phyloP scores from a whole-genome alignment of 92 coral and sea anemone genomes.

The Parazoanthus swiftii region DNA sequence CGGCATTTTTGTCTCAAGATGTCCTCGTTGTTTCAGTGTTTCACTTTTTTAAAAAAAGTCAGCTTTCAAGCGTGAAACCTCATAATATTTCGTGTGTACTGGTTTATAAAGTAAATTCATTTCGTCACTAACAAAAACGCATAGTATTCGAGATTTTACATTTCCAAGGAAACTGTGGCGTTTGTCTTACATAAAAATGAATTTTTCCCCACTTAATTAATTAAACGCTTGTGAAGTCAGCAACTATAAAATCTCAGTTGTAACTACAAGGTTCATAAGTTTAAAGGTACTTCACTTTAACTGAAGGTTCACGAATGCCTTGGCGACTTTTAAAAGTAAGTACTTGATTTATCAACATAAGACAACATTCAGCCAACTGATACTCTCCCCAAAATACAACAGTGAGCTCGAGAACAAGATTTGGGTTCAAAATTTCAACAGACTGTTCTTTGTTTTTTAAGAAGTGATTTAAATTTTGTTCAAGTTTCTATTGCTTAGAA shows the following conservation, averaged over 20 bases:
- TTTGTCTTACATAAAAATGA: not conserved
- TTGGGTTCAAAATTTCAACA: not conserved
- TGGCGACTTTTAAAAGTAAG: not conserved
- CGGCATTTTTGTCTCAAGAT: not conserved
- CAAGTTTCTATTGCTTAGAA: not conserved
- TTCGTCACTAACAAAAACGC: not conserved
- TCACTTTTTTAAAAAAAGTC: not conserved
- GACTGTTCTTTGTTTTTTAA: not conserved
- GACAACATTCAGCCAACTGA: not conserved
- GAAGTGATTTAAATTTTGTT: not conserved
- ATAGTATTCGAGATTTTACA: not conserved
- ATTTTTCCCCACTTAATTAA: too few relatives aligned
- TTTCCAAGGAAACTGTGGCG: constrained; percentile 21
- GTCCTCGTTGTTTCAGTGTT: too few relatives aligned
- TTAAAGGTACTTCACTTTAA: not conserved
- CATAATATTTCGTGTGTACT: too few relatives aligned
- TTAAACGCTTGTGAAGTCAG: too few relatives aligned
- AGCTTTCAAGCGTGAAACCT: not conserved
- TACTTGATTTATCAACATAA: not conserved
- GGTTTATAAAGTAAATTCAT: not conserved
- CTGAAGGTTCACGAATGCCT: not conserved
- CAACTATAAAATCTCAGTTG: too few relatives aligned
- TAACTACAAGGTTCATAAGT: too few relatives aligned
- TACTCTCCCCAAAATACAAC: not conserved
- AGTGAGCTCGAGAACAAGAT: not conserved